A percentile compares a stretch with the other conserved stretches of the same genome.
Evolutionary conservation across 2,888 invertebrate species (phyloP).

Genomic region (Margaritifera margaritifera): DNA sequence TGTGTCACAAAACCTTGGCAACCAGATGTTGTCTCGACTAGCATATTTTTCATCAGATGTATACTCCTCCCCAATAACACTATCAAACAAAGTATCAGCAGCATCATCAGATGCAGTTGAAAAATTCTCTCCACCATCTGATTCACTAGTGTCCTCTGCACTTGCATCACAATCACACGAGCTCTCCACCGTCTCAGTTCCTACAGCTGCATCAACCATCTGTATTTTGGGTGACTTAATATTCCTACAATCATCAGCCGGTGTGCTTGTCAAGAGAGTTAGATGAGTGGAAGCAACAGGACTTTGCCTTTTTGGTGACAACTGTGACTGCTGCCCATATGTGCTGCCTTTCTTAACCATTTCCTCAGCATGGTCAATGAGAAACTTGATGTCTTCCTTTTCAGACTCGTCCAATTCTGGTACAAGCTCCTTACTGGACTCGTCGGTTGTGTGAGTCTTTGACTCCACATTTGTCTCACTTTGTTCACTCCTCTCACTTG

Average conservation of each 20-base stretch:
- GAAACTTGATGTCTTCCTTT: constrained; percentile 52
- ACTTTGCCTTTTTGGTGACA: constrained; percentile 21
- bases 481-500: constrained; percentile 26
- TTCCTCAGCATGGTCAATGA: constrained; percentile 61
- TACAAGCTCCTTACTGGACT: constrained; percentile 31
- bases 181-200: constrained; percentile 40
- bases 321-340: constrained; percentile 27
- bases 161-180: constrained; percentile 68
- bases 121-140: constrained; percentile 53
- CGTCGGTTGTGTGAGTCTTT: constrained; percentile 20
- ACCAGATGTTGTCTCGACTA: constrained; percentile 25
- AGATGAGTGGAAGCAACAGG: constrained; percentile 20
- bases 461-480: constrained; percentile 17
- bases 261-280: constrained; percentile 30
- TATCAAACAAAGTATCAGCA: constrained; percentile 58
- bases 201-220: constrained; percentile 37
- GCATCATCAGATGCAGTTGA: constrained; percentile 60
- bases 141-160: constrained; percentile 58
- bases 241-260: constrained; percentile 6
- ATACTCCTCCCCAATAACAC: constrained; percentile 57
- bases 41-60: constrained; percentile 52
- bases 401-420: constrained; percentile 33
- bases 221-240: constrained; percentile 7
- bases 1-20: constrained; percentile 48
- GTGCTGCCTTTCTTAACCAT: constrained; percentile 47